These are phyloP conservation scores for Drosophila mettleri DNA, from an alignment of 2,888 invertebrate genomes.

Conservation along the genomic window DNA sequence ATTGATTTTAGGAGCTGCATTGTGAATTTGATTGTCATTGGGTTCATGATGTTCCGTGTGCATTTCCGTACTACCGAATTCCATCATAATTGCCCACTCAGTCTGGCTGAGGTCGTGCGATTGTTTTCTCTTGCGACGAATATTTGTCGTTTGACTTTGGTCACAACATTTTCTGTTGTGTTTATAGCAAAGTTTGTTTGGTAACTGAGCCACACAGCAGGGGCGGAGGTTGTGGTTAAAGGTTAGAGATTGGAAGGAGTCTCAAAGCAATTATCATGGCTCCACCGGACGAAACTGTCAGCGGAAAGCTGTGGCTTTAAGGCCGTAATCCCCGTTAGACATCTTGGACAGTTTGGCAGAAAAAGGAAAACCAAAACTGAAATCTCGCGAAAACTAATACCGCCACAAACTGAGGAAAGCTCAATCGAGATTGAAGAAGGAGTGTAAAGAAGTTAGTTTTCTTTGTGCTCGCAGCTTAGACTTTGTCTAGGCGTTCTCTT, in stretches of 20 bases:
- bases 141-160: slow-evolving; percentile 16
- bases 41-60: not conserved
- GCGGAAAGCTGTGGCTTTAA: slow-evolving; percentile 35
- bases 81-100: slow-evolving; percentile 14
- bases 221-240: not conserved
- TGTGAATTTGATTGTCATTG: slow-evolving; percentile 9
- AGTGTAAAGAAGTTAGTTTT: not conserved
- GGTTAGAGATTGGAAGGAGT: not conserved
- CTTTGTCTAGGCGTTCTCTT: slow-evolving; percentile 11
- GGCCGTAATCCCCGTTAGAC: slow-evolving; percentile 44
- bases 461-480: slow-evolving; percentile 9
- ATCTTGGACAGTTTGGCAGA: slow-evolving; percentile 40
- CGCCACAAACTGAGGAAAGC: slow-evolving; percentile 26
- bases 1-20: slow-evolving; percentile 1
- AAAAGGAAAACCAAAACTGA: slow-evolving; percentile 1
- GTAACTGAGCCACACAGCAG: slow-evolving; percentile 6
- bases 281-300: slow-evolving; percentile 36
- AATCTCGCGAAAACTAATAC: slow-evolving; percentile 48
- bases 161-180: slow-evolving; percentile 11
- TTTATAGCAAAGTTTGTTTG: slow-evolving; percentile 33
- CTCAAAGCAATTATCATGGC: slow-evolving; percentile 53
- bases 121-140: not conserved
- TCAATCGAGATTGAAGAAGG: slow-evolving; percentile 11
- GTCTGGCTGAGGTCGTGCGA: not conserved
- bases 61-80: slow-evolving; percentile 19